Base-by-base conservation (phyloP, 2,797 vertebrate genomes). In the Darevskia mixta region DNA sequence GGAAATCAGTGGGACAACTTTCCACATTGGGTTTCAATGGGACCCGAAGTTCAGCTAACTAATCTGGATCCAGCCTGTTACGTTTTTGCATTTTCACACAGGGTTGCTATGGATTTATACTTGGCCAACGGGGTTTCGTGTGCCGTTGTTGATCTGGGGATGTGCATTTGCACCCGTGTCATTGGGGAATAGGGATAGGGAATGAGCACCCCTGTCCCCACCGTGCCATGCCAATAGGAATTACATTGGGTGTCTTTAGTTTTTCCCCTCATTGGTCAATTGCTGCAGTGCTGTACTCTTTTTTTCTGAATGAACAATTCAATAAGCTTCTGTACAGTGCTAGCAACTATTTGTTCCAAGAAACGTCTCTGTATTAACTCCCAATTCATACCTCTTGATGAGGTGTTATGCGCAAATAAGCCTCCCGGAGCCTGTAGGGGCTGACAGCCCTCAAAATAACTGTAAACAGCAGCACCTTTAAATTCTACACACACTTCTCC, bases 251-350 rank as follows among this genome's bases (percentile, higher is more conserved):
- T 45, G 58, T 17, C 27, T 83, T 93, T 91, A 76, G 32, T 86
- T 76, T 66, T 89, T 85, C 64, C 20, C 55, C 43, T 41, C 20
- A 20, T 77, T 35, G 38, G 55, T 45, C 73, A 83, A 1, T 93
- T 93, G 76, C 49, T n/a, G 7, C 75, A 90, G 87, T 79, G 75
- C 81, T 91, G 79, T 75, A 79, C 4, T 90, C 92, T 86, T 91
- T 76, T 45, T 45, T 11, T n/a, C 77, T 35, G 49, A 61, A 88
- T 49, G 75, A 83, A 23, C 49, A 72, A n/a, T 88, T 93, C 75
- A 88, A 23, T 82, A 76, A 38, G 23, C 43, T 27, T 75, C 15
- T 92, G 83, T 90, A 27, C 86, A 61, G 84, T 76, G 72, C 79
- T 87, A 82, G 81, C 71, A 6, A 49, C 13, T 72, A n/a, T n/a